These are phyloP conservation scores for Machaerirhynchus nigripectus DNA, from an alignment of 2,113 vertebrate species.

Conservation along the genomic window DNA sequence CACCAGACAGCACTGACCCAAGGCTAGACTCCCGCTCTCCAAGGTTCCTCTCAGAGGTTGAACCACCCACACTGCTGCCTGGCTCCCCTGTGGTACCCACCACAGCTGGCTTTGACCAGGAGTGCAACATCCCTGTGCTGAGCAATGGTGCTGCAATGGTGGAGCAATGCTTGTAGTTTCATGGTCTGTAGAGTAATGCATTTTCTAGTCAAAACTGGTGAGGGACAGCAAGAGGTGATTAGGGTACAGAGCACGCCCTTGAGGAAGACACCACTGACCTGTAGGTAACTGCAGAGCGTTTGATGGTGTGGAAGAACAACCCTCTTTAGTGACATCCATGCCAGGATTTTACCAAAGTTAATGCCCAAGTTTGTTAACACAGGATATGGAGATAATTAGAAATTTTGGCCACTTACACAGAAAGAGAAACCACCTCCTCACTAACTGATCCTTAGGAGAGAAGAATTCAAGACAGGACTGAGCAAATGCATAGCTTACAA, in stretches of 20 bases:
- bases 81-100: too few relatives aligned
- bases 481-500: neutral
- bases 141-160: neutral
- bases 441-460: neutral
- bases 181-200: neutral
- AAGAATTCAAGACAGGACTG: neutral
- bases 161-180: neutral
- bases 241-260: neutral
- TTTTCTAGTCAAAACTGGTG: neutral
- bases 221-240: neutral
- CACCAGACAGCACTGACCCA: neutral
- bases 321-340: accelerated
- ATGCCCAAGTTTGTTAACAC: neutral
- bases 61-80: neutral
- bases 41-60: neutral
- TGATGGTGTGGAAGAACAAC: neutral
- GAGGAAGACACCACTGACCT: neutral
- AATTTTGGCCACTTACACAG: neutral
- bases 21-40: neutral
- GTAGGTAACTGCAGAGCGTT: neutral
- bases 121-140: accelerated
- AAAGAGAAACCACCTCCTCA: neutral
- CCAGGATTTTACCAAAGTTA: neutral
- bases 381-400: neutral
- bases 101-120: neutral